Base-by-base conservation (phyloP, 37 sponge, comb jelly and placozoan species). In the Chondrosia reniformis region DNA sequence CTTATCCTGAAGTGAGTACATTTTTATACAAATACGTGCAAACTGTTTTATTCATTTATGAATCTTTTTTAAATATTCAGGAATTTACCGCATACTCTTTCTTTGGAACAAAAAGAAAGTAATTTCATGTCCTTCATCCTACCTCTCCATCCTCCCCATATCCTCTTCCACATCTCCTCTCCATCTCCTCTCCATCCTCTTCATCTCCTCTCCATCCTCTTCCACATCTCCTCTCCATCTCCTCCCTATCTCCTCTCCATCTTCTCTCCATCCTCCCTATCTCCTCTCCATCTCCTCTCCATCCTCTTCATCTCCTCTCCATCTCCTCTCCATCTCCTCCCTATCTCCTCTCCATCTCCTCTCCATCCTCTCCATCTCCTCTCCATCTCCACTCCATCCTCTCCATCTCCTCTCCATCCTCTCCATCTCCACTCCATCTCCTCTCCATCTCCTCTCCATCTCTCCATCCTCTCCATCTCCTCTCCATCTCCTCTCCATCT, bases 91-190 rank as follows among this genome's bases (percentile, higher is more conserved):
- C n/a, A n/a, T n/a, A 13, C 77, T 76, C 77, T 76, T 5, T 33
- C 77, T 0, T 32, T 33, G 13, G 77, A 76, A 27, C 77, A 76
- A 52, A 45, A 44, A 39, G 45, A 76, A 55, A 52, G 77, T 76
- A 17, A 76, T 55, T 75, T n/a, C n/a, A n/a, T n/a, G n/a, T n/a
- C n/a, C n/a, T n/a, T n/a, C n/a, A n/a, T n/a, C 41, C 33, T 25
- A 4, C 56, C 58, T 5, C 58, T 77, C 78, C 58, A 37, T 77
- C 59, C 10, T 61, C 41, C 78, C 4, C 59, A 33, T 32, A 33
- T 5, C 10, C 75, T 45, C 3, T 74, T 74, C 30, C 7, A 2
- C 28, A 44, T 67, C 71, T 67, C 67, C 62, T 33, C 57, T 67
- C 45, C 75, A 2, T 54, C 8, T 45, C 74, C 45, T 55, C 61